Base-by-base conservation (phyloP, 2,797 vertebrate genomes). In the Liasis olivaceus region DNA sequence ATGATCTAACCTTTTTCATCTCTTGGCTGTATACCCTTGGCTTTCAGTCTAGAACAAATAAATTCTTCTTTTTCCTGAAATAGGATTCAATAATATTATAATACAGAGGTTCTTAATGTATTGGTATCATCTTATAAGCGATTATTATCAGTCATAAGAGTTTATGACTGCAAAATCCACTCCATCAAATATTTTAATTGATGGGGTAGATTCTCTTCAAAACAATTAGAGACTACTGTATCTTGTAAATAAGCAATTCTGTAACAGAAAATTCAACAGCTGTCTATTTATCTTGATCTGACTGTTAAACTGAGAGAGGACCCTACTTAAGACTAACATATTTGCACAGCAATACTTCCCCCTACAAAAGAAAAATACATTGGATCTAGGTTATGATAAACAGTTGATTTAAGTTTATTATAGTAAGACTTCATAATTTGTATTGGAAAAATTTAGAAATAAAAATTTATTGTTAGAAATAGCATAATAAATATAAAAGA, bases 1-100 rank as follows among this genome's bases (percentile, higher is more conserved):
- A 94, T 93, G n/a, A 89, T 92, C 98, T 98, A 91, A 99, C 99
- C 99, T 94, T 98, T 95, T 81, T 98, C 97, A 58, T 98, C 97
- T 89, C 96, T 98, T 72, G 94, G 59, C 63, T 96, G 97, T 97
- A 98, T 95, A 91, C 98, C 98, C 94, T 98, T 98, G 13, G 97
- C 95, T 91, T 97, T 97, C 59, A 99, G 97, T 54, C 98, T 97
- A 28, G 98, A 98, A 56, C 87, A 91, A 92, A 99, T 96, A 93
- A 98, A 99, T 89, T 97, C 96, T 91, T 99, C 98, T 97, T 99
- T 99, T 95, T 99, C 98, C 99, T 99, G 96, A 96, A 97, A 97
- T 47, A 59, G 4, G 12, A 92, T 69, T 85, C 77, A 36, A 96
- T 95, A 97, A 97, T 28, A 72, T 96, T 95, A 95, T 89, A 95